Percentiles rank a stretch among this genome's conserved stretches.
Evolutionary conservation across 1,140 invertebrate genomes (phyloP).

Genomic region (Whitmania pigra): DNA sequence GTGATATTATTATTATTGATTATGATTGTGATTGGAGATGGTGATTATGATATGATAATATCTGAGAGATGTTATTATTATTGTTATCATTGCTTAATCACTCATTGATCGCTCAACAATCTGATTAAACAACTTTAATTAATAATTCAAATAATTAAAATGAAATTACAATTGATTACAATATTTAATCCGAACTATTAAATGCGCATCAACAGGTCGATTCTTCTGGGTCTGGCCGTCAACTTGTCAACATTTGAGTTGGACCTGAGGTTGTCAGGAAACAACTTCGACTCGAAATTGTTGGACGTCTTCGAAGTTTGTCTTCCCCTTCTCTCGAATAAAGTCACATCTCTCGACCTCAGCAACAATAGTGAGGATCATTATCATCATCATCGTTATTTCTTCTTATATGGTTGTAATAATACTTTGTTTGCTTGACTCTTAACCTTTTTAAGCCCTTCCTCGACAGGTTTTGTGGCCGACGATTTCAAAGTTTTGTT

Average conservation of each 20-base stretch:
- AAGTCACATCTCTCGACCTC: background rate
- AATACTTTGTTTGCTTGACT: background rate
- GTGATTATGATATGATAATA: no score
- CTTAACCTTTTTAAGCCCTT: background rate
- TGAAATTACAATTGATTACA: background rate
- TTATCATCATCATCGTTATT: background rate
- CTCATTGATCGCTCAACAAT: background rate
- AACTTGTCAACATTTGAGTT: background rate
- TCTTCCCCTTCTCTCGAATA: background rate
- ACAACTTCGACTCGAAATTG: background rate
- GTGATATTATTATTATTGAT: background rate
- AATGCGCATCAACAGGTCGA: background rate
- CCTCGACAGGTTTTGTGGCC: background rate
- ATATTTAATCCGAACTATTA: no score
- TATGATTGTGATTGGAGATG: no score
- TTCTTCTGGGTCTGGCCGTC: background rate
- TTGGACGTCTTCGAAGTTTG: conserved; percentile 5
- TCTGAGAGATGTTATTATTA: background rate
- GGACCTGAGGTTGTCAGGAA: background rate
- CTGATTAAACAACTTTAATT: background rate
- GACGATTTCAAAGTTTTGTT: background rate
- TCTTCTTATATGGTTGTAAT: background rate
- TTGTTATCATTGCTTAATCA: background rate
- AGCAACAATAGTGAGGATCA: conserved; percentile 1
- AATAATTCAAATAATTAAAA: background rate